Evolutionary conservation across 2,113 vertebrate genomes (phyloP).

Genomic region (Coptodon bakossiorum): DNA sequence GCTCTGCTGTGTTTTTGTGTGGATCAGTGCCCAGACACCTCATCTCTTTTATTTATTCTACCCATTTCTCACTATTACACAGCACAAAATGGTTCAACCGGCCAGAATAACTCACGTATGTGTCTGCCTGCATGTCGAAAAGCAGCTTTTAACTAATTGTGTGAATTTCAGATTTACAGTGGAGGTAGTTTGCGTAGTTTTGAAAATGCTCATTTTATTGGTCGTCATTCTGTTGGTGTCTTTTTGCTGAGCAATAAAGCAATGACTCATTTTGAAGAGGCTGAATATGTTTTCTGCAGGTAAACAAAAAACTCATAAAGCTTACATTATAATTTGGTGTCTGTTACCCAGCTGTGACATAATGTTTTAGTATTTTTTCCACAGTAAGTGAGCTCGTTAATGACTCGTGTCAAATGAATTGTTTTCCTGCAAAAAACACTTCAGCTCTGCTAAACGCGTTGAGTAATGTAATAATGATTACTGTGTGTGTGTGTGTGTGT

Average conservation of each 20-base stretch:
- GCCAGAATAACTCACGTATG: neutral
- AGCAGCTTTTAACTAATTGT: neutral
- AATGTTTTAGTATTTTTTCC: neutral
- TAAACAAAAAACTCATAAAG: neutral
- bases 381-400: neutral
- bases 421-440: neutral
- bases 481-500: neutral
- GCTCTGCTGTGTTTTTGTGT: neutral
- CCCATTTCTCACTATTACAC: neutral
- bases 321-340: neutral
- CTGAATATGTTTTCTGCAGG: neutral
- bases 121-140: neutral
- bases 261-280: neutral
- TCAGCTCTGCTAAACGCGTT: neutral
- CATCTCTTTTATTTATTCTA: neutral
- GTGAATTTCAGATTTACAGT: neutral
- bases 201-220: neutral
- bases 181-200: neutral
- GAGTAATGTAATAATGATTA: neutral
- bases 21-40: slow-evolving; percentile 2
- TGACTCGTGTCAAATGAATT: neutral
- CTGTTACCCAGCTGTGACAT: neutral
- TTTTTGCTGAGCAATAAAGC: neutral
- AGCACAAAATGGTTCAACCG: neutral
- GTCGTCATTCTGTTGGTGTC: neutral